Percentiles rank a stretch among this genome's conserved stretches.
Evolutionary conservation across 2,113 vertebrate species (phyloP).

Genomic region (Chinchilla lanigera): DNA sequence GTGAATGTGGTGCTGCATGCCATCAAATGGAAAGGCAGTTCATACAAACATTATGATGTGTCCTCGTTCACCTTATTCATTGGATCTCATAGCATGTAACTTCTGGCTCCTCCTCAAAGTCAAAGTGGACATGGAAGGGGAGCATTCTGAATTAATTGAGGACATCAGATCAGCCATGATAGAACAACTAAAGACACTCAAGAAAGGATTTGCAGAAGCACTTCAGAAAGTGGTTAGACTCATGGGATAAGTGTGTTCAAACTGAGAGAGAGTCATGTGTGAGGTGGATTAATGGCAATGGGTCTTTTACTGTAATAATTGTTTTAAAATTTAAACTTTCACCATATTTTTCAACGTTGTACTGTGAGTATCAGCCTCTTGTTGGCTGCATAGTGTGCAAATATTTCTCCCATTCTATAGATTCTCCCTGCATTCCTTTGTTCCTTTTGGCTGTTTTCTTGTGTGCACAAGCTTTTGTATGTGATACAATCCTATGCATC

Average conservation of each 20-base stretch:
- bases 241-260: not conserved
- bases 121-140: not conserved
- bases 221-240: not conserved
- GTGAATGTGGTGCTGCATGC: not conserved
- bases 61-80: not conserved
- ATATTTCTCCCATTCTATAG: not conserved
- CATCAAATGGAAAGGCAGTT: not conserved
- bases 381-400: not conserved
- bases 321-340: not conserved
- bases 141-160: not conserved
- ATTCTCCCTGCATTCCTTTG: not conserved
- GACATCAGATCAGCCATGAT: not conserved
- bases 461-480: not conserved
- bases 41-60: not conserved
- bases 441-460: not conserved
- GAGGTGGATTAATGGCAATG: not conserved
- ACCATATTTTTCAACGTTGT: not conserved
- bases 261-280: not conserved
- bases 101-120: not conserved
- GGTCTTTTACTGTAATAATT: not conserved
- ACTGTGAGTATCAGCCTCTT: not conserved
- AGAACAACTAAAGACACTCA: not conserved
- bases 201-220: not conserved
- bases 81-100: not conserved
- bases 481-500: not conserved